A percentile compares a stretch with the other conserved stretches of the same genome.
Conservation (phyloP, 2,113 vertebrate genomes). For the Cynopterus brachyotis region DNA sequence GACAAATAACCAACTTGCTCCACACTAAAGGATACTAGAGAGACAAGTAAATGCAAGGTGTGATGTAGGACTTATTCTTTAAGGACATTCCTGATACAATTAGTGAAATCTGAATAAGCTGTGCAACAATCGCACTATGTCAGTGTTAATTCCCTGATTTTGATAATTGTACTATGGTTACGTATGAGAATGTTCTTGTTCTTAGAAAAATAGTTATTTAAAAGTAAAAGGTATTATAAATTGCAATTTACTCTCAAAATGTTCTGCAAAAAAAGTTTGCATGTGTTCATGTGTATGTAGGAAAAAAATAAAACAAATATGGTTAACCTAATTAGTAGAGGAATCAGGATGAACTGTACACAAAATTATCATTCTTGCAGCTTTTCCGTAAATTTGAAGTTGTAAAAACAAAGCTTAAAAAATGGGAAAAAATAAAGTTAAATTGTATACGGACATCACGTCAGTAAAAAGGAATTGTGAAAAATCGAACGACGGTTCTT, state of each 20-base stretch:
- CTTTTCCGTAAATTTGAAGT: background rate
- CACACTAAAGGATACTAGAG: background rate
- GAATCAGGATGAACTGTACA: background rate
- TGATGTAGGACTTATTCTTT: background rate
- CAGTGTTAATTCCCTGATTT: background rate
- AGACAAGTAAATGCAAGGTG: background rate
- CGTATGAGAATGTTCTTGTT: background rate
- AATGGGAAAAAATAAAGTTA: background rate
- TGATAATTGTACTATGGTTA: background rate
- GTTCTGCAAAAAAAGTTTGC: background rate
- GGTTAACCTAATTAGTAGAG: background rate
- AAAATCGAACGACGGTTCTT: background rate
- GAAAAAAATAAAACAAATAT: background rate
- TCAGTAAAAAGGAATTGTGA: background rate
- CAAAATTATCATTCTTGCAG: background rate
- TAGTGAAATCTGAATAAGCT: background rate
- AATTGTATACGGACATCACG: background rate
- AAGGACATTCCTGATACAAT: background rate
- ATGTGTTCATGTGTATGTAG: background rate
- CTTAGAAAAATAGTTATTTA: slow-evolving; percentile 13
- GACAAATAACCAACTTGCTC: background rate
- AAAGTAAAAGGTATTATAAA: background rate
- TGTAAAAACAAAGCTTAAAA: background rate
- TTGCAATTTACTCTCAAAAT: background rate
- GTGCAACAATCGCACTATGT: background rate